Percentiles rank a stretch among this genome's conserved stretches.
These are phyloP conservation scores for Epizoanthus stellaris DNA, from an alignment of 92 coral and sea anemone genomes.

Conservation along the genomic window DNA sequence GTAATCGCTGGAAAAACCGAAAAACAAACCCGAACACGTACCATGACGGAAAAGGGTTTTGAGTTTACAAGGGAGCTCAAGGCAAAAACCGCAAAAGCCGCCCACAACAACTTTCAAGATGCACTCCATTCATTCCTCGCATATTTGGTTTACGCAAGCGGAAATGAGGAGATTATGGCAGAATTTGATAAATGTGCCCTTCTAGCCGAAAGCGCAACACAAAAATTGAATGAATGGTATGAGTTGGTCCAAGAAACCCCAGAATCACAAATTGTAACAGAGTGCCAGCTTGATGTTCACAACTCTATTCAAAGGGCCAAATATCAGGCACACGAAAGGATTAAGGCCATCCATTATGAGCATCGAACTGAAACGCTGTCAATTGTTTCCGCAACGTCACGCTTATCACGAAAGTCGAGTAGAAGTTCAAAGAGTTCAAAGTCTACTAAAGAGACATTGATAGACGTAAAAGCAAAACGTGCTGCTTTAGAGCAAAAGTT, in stretches of 20 bases:
- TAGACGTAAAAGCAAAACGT: constrained; percentile 31
- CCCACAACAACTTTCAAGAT: too few species aligned
- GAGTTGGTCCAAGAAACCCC: neutral
- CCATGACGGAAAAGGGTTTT: too few species aligned
- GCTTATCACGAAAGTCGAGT: neutral
- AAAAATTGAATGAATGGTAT: neutral
- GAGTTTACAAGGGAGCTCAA: too few species aligned
- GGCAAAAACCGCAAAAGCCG: too few species aligned
- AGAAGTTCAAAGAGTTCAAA: neutral
- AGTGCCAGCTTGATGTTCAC: neutral
- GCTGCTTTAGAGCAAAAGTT: constrained; percentile 29
- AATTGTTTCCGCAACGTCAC: neutral
- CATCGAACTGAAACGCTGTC: neutral
- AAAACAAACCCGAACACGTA: too few species aligned
- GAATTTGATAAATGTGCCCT: neutral
- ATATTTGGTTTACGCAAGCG: neutral
- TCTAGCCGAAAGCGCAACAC: neutral
- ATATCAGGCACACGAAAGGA: neutral
- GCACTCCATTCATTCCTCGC: too few species aligned
- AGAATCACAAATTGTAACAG: neutral
- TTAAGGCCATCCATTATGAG: neutral
- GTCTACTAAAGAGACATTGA: constrained; percentile 14
- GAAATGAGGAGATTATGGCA: neutral
- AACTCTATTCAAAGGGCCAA: neutral
- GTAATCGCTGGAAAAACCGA: too few species aligned